Percentiles rank a stretch among this genome's conserved stretches.
These are phyloP conservation scores for Dicaeum eximium DNA, from an alignment of 2,113 vertebrate species.

Conservation along the genomic window DNA sequence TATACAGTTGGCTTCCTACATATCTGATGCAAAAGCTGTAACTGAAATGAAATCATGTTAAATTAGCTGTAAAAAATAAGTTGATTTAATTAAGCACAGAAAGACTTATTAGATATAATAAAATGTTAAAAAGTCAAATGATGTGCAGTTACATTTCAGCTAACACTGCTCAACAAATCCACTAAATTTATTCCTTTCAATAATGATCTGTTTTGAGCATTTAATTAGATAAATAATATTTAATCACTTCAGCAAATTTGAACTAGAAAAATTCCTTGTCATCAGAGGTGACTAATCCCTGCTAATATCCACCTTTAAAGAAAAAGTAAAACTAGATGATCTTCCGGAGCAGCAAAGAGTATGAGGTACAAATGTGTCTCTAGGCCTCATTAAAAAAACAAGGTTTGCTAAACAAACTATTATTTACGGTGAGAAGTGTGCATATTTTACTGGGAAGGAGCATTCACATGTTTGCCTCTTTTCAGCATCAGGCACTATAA, in stretches of 20 bases:
- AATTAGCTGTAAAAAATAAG: conserved; percentile 84
- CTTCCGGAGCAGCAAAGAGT: background rate
- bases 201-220: conserved; percentile 83
- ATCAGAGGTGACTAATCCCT: conserved; percentile 71
- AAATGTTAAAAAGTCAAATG: conserved; percentile 86
- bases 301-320: conserved; percentile 62
- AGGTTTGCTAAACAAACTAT: conserved; percentile 81
- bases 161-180: conserved; percentile 75
- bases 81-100: conserved; percentile 84
- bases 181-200: conserved; percentile 81
- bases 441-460: conserved; percentile 68
- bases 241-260: conserved; percentile 81
- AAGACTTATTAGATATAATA: conserved; percentile 83
- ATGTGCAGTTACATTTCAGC: conserved; percentile 81
- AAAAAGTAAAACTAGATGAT: conserved; percentile 44
- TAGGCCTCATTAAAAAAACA: conserved; percentile 72
- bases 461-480: conserved; percentile 72
- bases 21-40: conserved; percentile 73
- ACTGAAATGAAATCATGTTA: conserved; percentile 78
- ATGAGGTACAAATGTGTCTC: conserved; percentile 47
- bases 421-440: conserved; percentile 74
- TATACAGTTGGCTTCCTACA: conserved; percentile 65
- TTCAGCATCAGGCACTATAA: conserved; percentile 66
- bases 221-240: conserved; percentile 86
- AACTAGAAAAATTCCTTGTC: conserved; percentile 76